phyloP scores from a whole-genome alignment of 2,797 vertebrate genomes.

The Syngnathus acus region DNA sequence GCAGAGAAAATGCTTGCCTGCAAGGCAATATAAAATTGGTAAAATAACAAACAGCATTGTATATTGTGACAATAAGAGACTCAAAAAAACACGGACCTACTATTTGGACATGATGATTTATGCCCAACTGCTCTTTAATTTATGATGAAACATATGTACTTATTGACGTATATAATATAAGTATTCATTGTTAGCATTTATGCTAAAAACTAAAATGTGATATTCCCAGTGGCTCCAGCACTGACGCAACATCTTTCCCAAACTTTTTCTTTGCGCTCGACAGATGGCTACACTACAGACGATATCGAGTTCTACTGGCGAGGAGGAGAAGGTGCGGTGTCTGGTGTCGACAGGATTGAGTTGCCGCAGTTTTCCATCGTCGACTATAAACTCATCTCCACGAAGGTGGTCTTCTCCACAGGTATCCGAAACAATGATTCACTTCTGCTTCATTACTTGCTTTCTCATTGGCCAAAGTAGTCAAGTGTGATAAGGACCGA shows the following conservation, averaged over 20 bases:
- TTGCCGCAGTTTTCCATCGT: constrained; percentile 98
- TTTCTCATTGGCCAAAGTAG: no score
- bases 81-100: background rate
- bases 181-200: background rate
- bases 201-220: background rate
- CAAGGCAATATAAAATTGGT: no score
- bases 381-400: constrained; percentile 96
- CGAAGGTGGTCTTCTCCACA: constrained; percentile 97
- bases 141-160: background rate
- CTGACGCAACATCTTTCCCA: no score
- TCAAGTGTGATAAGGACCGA: constrained; percentile 10
- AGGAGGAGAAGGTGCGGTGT: constrained; percentile 88
- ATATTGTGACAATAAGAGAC: no score
- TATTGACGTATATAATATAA: background rate
- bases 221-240: background rate
- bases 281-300: constrained; percentile 97
- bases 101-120: background rate
- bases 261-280: constrained; percentile 17
- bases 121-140: background rate
- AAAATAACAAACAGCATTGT: no score
- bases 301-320: constrained; percentile 99
- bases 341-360: constrained; percentile 92
- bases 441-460: background rate
- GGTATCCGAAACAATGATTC: constrained; percentile 58
- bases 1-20: no score